Conservation (phyloP, 2,888 invertebrate genomes). For the Notocelia uddmanniana region DNA sequence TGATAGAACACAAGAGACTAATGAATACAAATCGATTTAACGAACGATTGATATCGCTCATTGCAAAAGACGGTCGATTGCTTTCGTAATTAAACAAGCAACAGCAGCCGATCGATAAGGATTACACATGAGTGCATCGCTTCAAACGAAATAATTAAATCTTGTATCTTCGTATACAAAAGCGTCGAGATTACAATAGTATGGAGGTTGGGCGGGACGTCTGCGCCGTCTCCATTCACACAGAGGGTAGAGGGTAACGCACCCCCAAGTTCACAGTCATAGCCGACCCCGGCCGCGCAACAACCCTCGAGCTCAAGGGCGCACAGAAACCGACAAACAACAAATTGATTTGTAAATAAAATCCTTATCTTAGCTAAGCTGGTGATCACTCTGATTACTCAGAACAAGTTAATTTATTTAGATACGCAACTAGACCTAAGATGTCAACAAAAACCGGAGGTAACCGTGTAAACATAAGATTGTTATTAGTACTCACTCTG, state of each 20-base stretch:
- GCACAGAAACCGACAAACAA: constrained; percentile 56
- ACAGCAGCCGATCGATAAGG: constrained; percentile 32
- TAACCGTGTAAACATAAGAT: constrained; percentile 59
- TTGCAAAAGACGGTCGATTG: constrained; percentile 35
- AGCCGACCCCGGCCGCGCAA: constrained; percentile 58
- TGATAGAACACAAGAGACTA: constrained; percentile 18
- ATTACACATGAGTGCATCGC: constrained; percentile 34
- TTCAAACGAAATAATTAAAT: constrained; percentile 43
- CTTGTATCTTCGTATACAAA: constrained; percentile 31
- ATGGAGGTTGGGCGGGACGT: constrained; percentile 34
- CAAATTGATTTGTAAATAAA: constrained; percentile 55
- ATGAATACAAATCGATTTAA: constrained; percentile 32
- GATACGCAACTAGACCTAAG: constrained; percentile 12
- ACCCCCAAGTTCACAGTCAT: constrained; percentile 80
- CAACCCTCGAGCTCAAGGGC: constrained; percentile 40
- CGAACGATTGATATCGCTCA: constrained; percentile 33
- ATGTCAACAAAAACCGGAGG: constrained; percentile 53
- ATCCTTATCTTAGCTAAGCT: constrained; percentile 33
- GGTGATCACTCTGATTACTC: constrained; percentile 40
- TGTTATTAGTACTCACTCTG: constrained; percentile 63
- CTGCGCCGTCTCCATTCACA: constrained; percentile 47
- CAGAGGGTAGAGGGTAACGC: constrained; percentile 82
- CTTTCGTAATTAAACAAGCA: constrained; percentile 38
- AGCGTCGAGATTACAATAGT: constrained; percentile 33
- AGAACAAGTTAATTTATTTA: constrained; percentile 51